Conservation (phyloP, 2,113 vertebrate genomes). For the Cebidichthys violaceus region DNA sequence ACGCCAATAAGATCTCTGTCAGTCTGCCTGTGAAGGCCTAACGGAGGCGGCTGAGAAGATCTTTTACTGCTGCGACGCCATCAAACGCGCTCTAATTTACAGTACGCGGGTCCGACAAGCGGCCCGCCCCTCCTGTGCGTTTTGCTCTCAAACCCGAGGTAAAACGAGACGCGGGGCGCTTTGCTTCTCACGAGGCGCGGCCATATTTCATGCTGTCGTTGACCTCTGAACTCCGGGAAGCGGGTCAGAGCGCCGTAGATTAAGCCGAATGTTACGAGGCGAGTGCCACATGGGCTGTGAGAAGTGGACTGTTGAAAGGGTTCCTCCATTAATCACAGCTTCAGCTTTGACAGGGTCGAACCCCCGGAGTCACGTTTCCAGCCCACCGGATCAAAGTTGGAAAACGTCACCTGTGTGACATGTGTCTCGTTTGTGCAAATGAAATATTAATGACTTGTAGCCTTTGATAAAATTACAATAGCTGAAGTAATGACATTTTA, state of each 20-base stretch:
- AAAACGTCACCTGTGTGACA: conserved; percentile 47
- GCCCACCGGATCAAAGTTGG: conserved; percentile 36
- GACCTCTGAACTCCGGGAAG: conserved; percentile 71
- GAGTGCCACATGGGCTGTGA: conserved; percentile 60
- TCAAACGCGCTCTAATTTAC: conserved; percentile 46
- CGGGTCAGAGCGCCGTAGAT: conserved; percentile 67
- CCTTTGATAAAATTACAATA: not conserved
- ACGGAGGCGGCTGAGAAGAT: conserved; percentile 12
- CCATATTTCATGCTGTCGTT: conserved; percentile 75
- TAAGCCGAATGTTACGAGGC: conserved; percentile 62
- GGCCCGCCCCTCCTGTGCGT: conserved; percentile 40
- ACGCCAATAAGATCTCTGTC: conserved; percentile 40
- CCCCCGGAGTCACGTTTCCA: conserved; percentile 58
- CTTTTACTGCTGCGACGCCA: conserved; percentile 50
- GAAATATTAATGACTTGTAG: not conserved
- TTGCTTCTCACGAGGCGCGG: conserved; percentile 44
- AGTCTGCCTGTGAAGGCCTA: not conserved
- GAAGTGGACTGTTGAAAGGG: conserved; percentile 52
- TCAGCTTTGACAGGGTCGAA: conserved; percentile 63
- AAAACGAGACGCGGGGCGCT: conserved; percentile 58
- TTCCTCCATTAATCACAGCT: conserved; percentile 67
- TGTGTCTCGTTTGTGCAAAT: conserved; percentile 4
- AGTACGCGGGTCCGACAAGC: not conserved
- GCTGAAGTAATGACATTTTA: conserved; percentile 2
- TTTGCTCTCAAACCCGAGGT: conserved; percentile 55